phyloP scores from a whole-genome alignment of 2,888 invertebrate species.

The Leptinotarsa rubiginosa region DNA sequence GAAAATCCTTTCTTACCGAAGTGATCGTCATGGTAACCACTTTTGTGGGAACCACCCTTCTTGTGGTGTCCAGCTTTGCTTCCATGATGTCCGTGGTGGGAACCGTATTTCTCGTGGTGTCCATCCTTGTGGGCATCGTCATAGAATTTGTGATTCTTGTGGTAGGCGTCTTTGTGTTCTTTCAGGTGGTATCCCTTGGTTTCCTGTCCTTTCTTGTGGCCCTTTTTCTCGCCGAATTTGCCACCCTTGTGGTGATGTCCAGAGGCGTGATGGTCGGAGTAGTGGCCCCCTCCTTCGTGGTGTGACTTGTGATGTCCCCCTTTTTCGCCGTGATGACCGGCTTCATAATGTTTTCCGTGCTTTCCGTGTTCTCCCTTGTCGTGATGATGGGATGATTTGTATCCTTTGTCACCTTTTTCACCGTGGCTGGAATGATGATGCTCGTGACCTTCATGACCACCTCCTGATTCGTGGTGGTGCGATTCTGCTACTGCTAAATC shows the following conservation, averaged over 20 bases:
- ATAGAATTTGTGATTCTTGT: conserved; percentile 90
- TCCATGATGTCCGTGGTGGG: conserved; percentile 82
- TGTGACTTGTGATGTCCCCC: conserved; percentile 85
- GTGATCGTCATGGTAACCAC: conserved; percentile 82
- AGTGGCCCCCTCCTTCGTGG: conserved; percentile 80
- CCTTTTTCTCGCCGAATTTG: conserved; percentile 84
- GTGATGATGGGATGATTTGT: conserved; percentile 78
- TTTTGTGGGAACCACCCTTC: conserved; percentile 84
- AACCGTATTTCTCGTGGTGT: conserved; percentile 84
- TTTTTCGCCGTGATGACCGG: conserved; percentile 81
- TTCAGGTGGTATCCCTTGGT: conserved; percentile 87
- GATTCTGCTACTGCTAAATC: conserved; percentile 68
- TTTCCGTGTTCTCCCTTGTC: conserved; percentile 83
- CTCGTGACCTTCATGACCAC: conserved; percentile 77
- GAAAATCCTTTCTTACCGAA: conserved; percentile 87
- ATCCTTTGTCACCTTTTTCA: conserved; percentile 85
- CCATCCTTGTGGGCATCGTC: conserved; percentile 89
- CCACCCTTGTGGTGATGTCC: conserved; percentile 84
- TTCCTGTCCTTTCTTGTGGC: conserved; percentile 87
- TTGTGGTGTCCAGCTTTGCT: conserved; percentile 84
- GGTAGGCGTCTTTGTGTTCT: conserved; percentile 87
- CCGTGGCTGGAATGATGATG: conserved; percentile 79
- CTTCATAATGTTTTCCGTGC: conserved; percentile 83
- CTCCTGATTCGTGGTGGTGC: conserved; percentile 74
- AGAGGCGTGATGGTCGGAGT: conserved; percentile 82